Evolutionary conservation across 2,888 invertebrate genomes (phyloP).

Genomic region (Temnothorax rugatulus): DNA sequence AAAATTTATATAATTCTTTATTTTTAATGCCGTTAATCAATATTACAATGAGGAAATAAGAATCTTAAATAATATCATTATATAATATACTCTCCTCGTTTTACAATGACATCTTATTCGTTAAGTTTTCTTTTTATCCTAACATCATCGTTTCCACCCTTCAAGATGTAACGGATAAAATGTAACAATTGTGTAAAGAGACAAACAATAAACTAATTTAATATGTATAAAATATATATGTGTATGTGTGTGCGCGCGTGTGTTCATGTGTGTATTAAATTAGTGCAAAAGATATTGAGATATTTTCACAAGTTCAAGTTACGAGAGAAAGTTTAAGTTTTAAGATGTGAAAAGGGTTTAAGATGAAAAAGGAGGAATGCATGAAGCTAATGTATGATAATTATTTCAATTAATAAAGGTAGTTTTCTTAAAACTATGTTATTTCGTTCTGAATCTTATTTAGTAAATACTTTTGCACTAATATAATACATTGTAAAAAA

Average conservation of each 20-base stretch:
- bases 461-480: conserved; percentile 26
- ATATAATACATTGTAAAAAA: conserved; percentile 54
- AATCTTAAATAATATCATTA: conserved; percentile 1
- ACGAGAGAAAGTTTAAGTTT: neutral
- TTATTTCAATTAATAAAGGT: neutral
- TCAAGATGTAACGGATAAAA: conserved; percentile 75
- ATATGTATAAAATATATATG: conserved; percentile 75
- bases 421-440: neutral
- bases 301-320: neutral
- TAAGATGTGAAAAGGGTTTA: neutral
- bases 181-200: conserved; percentile 83
- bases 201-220: conserved; percentile 76
- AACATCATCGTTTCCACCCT: conserved; percentile 73
- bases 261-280: conserved; percentile 60
- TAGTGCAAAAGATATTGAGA: conserved; percentile 39
- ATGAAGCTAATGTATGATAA: neutral
- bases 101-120: conserved; percentile 73
- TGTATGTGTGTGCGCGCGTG: conserved; percentile 66
- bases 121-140: conserved; percentile 70
- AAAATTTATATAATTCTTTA: neutral
- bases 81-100: conserved; percentile 63
- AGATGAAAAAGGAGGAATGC: neutral
- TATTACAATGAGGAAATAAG: neutral
- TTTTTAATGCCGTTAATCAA: neutral
- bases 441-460: neutral